phyloP scores from a whole-genome alignment of 2,113 vertebrate species.

The Cephalopholis sonnerati region DNA sequence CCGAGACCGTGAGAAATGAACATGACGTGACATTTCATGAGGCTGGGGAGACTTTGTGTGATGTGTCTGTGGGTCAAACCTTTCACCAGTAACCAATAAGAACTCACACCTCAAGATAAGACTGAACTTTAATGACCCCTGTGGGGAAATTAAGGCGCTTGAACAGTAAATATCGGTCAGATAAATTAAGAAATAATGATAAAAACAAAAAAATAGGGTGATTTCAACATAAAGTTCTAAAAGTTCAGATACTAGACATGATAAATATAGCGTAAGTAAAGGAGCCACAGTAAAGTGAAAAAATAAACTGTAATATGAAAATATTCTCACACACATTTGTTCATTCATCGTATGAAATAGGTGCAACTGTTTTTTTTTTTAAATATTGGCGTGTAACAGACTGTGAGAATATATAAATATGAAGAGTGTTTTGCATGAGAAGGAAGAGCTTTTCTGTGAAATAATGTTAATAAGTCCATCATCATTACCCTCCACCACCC shows the following conservation, averaged over 20 bases:
- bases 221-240: neutral
- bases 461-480: slow-evolving; percentile 11
- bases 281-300: no score
- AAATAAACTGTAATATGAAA: neutral
- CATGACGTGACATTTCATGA: neutral
- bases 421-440: slow-evolving; percentile 41
- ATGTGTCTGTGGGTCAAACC: neutral
- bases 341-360: neutral
- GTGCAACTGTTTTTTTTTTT: neutral
- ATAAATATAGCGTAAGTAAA: neutral
- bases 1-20: neutral
- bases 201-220: neutral
- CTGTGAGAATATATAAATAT: neutral
- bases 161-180: neutral
- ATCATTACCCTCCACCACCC: neutral
- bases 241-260: neutral
- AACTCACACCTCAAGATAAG: neutral
- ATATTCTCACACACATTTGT: neutral
- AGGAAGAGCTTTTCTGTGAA: slow-evolving; percentile 36
- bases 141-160: neutral
- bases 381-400: neutral
- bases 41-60: neutral
- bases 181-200: neutral
- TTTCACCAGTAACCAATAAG: neutral
- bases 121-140: neutral